A percentile compares a stretch with the other conserved stretches of the same genome.
Conservation (phyloP, 2,797 vertebrate genomes). For the Enoplosus armatus region DNA sequence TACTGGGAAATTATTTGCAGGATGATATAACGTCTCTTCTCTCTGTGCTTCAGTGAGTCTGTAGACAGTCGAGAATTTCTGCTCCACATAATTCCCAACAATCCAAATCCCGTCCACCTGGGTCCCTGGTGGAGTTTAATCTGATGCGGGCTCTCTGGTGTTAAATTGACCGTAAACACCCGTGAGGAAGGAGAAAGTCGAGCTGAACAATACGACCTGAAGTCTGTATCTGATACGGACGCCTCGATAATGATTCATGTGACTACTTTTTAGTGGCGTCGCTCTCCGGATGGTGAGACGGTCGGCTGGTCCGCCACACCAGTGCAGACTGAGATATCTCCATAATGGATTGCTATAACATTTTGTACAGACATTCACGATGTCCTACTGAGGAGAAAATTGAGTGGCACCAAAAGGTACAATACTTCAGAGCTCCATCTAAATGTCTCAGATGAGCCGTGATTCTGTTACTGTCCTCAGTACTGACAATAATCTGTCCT, state of each 20-base stretch:
- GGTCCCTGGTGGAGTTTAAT: background rate
- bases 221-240: background rate
- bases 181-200: background rate
- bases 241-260: background rate
- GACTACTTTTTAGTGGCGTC: too few species aligned
- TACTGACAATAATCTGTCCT: too few species aligned
- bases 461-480: too few species aligned
- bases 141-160: background rate
- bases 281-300: too few species aligned
- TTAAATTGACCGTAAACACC: background rate
- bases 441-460: too few species aligned
- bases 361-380: too few species aligned
- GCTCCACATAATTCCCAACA: conserved; percentile 16
- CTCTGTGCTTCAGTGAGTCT: background rate
- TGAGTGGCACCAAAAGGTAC: too few species aligned
- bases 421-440: too few species aligned
- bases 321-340: too few species aligned
- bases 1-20: conserved; percentile 24
- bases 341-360: too few species aligned
- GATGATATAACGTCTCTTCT: background rate
- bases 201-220: background rate
- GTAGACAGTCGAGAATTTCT: conserved; percentile 14
- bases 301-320: too few species aligned
- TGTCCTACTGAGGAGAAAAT: too few species aligned
- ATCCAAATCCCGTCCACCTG: background rate